These are phyloP conservation scores for Graptemys geographica DNA, from an alignment of 2,797 vertebrate species.

Conservation along the genomic window DNA sequence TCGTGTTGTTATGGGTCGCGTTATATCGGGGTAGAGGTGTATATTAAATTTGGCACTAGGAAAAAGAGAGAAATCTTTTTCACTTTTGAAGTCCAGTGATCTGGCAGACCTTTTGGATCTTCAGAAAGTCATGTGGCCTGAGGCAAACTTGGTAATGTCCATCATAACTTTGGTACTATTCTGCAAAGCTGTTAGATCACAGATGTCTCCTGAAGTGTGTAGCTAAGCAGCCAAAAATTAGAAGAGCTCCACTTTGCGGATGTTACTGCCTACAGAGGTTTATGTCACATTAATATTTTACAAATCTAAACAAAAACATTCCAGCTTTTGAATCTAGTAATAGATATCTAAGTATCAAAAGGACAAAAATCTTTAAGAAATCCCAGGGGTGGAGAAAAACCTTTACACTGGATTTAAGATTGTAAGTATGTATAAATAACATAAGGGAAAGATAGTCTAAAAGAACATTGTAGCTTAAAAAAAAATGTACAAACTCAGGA, in stretches of 20 bases:
- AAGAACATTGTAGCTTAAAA: neutral
- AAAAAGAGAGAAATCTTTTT: neutral
- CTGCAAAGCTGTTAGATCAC: fast-evolving
- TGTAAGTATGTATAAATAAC: neutral
- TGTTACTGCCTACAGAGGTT: neutral
- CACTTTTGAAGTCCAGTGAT: neutral
- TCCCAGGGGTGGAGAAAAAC: neutral
- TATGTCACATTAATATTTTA: fast-evolving
- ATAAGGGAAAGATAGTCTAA: neutral
- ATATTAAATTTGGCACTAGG: neutral
- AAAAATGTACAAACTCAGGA: neutral
- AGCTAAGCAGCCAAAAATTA: neutral
- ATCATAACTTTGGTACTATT: neutral
- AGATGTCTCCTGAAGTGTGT: neutral
- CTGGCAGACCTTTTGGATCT: neutral
- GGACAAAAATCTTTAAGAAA: neutral
- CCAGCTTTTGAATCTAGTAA: neutral
- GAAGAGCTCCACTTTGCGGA: neutral
- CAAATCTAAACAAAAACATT: neutral
- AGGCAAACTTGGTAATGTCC: neutral
- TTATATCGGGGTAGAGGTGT: neutral
- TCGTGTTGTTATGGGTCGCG: no score
- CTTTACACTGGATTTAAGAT: neutral
- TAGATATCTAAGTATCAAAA: neutral
- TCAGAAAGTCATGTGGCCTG: neutral